phyloP scores from a whole-genome alignment of 2,888 invertebrate genomes.

The Coelinius sp. region DNA sequence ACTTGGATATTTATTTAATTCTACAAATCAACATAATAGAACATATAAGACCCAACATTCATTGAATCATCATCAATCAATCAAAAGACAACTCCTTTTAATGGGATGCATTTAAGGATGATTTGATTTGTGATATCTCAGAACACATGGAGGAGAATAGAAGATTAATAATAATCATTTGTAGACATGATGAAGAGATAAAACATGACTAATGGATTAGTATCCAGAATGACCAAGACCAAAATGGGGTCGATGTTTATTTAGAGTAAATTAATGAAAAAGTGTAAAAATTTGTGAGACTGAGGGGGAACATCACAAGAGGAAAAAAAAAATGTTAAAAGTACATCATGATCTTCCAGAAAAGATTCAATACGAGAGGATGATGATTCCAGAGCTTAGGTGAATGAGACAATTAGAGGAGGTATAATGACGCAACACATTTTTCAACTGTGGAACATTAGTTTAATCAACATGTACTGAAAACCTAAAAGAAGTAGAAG shows the following conservation, averaged over 20 bases:
- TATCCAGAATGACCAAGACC: slow-evolving; percentile 31
- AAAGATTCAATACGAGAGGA: slow-evolving; percentile 21
- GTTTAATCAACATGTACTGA: slow-evolving; percentile 19
- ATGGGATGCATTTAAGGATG: slow-evolving; percentile 34
- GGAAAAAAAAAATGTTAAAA: background rate
- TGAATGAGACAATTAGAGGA: slow-evolving; percentile 5
- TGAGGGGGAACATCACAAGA: background rate
- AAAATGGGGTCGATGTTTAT: slow-evolving; percentile 11
- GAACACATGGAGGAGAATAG: background rate
- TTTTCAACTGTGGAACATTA: slow-evolving; percentile 30
- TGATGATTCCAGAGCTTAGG: slow-evolving; percentile 24
- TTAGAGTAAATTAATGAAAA: slow-evolving; percentile 4
- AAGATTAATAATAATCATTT: background rate
- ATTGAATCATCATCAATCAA: slow-evolving; percentile 21
- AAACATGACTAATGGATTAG: slow-evolving; percentile 27
- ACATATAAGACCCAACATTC: slow-evolving; percentile 29
- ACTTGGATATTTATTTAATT: slow-evolving; percentile 44
- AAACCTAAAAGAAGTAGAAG: slow-evolving; percentile 25
- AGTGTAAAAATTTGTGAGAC: background rate
- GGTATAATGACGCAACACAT: background rate
- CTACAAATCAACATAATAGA: slow-evolving; percentile 27
- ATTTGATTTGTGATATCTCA: slow-evolving; percentile 3
- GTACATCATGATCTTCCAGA: slow-evolving; percentile 39
- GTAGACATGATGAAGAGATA: background rate
- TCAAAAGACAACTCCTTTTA: slow-evolving; percentile 6